These are phyloP conservation scores for Polyploca ridens DNA, from an alignment of 2,888 invertebrate genomes.

Conservation along the genomic window DNA sequence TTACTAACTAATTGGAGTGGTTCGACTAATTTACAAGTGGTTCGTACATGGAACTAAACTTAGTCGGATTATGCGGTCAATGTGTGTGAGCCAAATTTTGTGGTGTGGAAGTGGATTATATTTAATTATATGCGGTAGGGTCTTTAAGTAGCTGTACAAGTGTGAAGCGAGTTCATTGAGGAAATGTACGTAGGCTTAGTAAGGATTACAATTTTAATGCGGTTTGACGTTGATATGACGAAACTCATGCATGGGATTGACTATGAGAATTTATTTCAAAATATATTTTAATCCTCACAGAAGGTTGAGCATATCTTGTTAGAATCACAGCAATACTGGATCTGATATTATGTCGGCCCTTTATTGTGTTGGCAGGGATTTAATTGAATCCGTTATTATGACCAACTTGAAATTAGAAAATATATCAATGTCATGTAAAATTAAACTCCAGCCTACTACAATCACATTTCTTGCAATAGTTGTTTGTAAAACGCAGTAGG, in stretches of 20 bases:
- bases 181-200: constrained; percentile 8
- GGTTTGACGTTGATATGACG: constrained; percentile 8
- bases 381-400: too few relatives aligned
- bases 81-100: constrained; percentile 10
- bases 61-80: constrained; percentile 29
- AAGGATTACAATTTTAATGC: constrained; percentile 11
- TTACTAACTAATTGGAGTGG: constrained; percentile 69
- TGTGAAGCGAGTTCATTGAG: constrained; percentile 4
- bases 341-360: neutral
- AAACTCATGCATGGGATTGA: constrained; percentile 1
- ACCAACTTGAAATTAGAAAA: too few relatives aligned
- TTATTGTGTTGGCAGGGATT: too few relatives aligned
- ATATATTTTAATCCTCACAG: neutral
- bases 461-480: neutral
- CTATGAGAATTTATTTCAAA: neutral
- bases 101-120: constrained; percentile 1
- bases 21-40: constrained; percentile 54
- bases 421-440: too few relatives aligned
- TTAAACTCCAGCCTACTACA: too few relatives aligned
- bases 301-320: neutral
- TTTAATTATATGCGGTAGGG: constrained; percentile 3
- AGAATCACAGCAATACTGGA: neutral
- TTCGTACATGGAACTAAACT: constrained; percentile 48
- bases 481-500: neutral
- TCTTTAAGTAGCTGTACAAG: constrained; percentile 7